Evolutionary conservation across 2,113 vertebrate genomes (phyloP), one percentile per base, ranked within the genome.

Genomic region (Amphilophus citrinellus): DNA sequence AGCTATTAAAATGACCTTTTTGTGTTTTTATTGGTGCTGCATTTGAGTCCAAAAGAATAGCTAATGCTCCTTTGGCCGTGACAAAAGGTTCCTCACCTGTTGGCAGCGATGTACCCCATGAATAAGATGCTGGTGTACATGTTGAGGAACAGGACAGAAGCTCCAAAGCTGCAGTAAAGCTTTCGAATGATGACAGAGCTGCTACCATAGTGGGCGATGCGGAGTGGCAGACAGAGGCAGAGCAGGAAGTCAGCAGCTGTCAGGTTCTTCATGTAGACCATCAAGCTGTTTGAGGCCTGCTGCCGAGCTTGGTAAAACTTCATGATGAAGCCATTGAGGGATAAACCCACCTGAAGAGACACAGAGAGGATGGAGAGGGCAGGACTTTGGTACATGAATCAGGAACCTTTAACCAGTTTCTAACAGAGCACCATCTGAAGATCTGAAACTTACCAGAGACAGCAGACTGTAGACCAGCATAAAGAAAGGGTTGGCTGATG

Each of bases 371-470:
- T n/a, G n/a, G n/a, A n/a, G n/a, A n/a, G n/a, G n/a, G n/a, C n/a
- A n/a, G 35, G 62, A 65, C 0, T 65, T 42, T 42, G 3, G 37
- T 42, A 65, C 6, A 65, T 65, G 37, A 7, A 65, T 13, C 0
- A 0, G 14, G 11, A 65, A 2, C 20, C 20, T 42, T 65, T 6
- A 18, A 1, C 39, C 13, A 42, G 39, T 22, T 15, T 65, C 22
- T 11, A 22, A 65, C 50, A 53, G 17, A 18, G 6, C 14, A 0
- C 35, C 5, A 42, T 65, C 0, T 65, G 3, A 65, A 65, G 22
- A 42, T 65, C 11, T 65, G 62, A 65, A 42, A 42, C 62, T 15
- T 65, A 65, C 62, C 62, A 65, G 20, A 65, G 22, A 42, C 37
- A 65, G 7, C 37, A 65, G 37, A 42, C 62, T 65, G 62, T 42